Percentiles rank a stretch among this genome's conserved stretches.
phyloP scores from a whole-genome alignment of 2,113 vertebrate species.

The Oryzias melastigma region DNA sequence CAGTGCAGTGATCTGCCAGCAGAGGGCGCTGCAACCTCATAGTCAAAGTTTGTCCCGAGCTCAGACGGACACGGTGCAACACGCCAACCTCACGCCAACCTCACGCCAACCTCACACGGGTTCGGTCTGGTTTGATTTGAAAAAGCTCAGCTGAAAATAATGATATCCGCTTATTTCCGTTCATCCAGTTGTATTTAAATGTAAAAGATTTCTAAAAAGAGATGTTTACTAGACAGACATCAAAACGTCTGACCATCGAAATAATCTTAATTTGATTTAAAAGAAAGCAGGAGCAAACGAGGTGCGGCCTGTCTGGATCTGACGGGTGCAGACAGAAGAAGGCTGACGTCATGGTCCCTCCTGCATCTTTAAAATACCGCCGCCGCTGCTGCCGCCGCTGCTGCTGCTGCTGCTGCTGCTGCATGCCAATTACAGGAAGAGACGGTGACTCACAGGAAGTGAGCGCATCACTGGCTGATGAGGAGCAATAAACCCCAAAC shows the following conservation, averaged over 20 bases:
- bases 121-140: no score
- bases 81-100: background rate
- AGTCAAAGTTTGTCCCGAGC: conserved; percentile 1
- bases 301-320: conserved; percentile 11
- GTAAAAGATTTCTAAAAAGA: background rate
- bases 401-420: conserved; percentile 66
- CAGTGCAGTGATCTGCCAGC: conserved; percentile 8
- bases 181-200: background rate
- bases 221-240: background rate
- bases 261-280: background rate
- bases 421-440: conserved; percentile 71
- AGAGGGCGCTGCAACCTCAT: conserved; percentile 35
- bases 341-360: conserved; percentile 68
- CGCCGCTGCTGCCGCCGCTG: conserved; percentile 49
- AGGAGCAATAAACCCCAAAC: conserved; percentile 38
- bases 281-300: conserved; percentile 8
- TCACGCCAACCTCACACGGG: background rate
- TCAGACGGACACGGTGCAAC: conserved; percentile 12
- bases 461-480: conserved; percentile 24
- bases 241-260: background rate
- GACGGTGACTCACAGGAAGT: conserved; percentile 67
- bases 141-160: no score
- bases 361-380: conserved; percentile 72
- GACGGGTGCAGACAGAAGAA: conserved; percentile 45
- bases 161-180: no score